Percentiles rank a stretch among this genome's conserved stretches.
These are phyloP conservation scores for Hozukius guyotensis DNA, from an alignment of 2,797 vertebrate species.

Conservation along the genomic window DNA sequence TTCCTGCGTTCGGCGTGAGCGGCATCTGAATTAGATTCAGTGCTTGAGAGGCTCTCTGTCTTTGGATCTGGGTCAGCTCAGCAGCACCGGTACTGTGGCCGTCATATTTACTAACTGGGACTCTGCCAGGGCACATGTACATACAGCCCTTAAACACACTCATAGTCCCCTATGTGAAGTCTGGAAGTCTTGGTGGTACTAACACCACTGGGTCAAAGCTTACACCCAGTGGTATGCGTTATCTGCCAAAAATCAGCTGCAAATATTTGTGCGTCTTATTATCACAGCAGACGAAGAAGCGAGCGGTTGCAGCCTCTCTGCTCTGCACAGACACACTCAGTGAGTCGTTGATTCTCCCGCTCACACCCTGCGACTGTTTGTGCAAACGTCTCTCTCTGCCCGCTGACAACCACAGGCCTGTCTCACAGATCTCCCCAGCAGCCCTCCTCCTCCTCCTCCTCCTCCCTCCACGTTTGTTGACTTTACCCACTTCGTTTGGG, in stretches of 20 bases:
- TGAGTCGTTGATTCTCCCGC: conserved; percentile 28
- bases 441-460: not conserved
- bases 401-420: conserved; percentile 64
- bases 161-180: conserved; percentile 28
- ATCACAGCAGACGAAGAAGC: conserved; percentile 11
- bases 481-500: conserved; percentile 65
- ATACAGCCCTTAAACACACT: conserved; percentile 1
- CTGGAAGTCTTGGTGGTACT: conserved; percentile 4
- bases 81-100: conserved; percentile 7
- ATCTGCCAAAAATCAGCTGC: not conserved
- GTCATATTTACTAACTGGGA: conserved; percentile 43
- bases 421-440: conserved; percentile 31
- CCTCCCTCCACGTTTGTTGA: conserved; percentile 56
- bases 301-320: not conserved
- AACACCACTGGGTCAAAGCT: conserved; percentile 1
- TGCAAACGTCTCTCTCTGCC: conserved; percentile 25
- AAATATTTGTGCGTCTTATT: conserved; percentile 10
- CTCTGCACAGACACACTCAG: conserved; percentile 28
- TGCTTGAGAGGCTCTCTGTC: conserved; percentile 56
- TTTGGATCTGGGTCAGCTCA: conserved; percentile 55
- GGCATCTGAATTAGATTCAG: conserved; percentile 52
- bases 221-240: not conserved
- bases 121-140: conserved; percentile 22
- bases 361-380: conserved; percentile 42
- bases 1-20: conserved; percentile 42